phyloP scores from a whole-genome alignment of 2,113 vertebrate genomes.

The Trachemys scripta region DNA sequence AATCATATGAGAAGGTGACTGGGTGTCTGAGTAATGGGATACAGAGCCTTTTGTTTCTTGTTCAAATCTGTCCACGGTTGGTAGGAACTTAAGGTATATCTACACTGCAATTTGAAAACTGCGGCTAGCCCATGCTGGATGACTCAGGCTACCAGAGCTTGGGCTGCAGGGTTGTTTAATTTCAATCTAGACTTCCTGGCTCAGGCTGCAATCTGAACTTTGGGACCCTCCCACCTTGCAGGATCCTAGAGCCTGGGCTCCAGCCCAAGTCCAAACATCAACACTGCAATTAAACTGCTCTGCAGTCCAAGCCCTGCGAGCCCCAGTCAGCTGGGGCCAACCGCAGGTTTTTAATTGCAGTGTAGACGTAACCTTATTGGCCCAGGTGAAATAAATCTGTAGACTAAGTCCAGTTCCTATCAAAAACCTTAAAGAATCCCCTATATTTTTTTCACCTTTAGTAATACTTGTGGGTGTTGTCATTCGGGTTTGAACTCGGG shows the following conservation, averaged over 20 bases:
- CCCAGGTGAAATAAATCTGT: neutral
- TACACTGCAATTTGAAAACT: neutral
- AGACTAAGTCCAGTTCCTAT: neutral
- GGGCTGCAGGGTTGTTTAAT: neutral
- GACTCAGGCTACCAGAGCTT: no score
- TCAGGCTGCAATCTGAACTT: neutral
- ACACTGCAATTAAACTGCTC: neutral
- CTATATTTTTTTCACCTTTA: neutral
- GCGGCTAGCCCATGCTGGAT: no score
- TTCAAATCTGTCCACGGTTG: neutral
- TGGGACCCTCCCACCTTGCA: neutral
- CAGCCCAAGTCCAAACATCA: neutral
- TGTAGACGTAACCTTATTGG: neutral
- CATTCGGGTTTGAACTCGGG: neutral
- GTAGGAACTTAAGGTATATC: neutral
- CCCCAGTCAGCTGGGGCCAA: neutral
- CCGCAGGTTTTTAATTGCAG: neutral
- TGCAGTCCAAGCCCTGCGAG: neutral
- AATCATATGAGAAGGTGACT: slow-evolving; percentile 11
- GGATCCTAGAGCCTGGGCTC: neutral
- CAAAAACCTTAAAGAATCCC: neutral
- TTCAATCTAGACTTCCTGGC: neutral
- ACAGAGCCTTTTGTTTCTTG: neutral
- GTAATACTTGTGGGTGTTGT: neutral
- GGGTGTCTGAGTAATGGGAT: slow-evolving; percentile 10